Evolutionary conservation across 1,140 invertebrate genomes (phyloP).

Genomic region (Conus ventricosus): DNA sequence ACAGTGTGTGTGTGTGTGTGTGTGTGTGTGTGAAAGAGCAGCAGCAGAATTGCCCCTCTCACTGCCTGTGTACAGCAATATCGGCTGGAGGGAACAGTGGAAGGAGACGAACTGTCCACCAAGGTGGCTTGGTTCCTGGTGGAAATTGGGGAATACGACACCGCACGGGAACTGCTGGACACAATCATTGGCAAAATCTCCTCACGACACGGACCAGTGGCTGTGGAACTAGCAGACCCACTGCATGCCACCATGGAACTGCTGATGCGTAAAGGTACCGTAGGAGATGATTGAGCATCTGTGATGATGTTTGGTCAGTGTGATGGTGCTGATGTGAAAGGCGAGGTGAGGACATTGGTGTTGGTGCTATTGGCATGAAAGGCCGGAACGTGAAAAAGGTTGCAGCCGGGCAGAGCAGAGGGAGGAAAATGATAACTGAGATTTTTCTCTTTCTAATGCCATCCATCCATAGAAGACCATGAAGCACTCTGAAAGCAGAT

Average conservation of each 20-base stretch:
- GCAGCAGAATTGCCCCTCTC: no score
- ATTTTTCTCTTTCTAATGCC: no score
- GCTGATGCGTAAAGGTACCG: constrained; percentile 43
- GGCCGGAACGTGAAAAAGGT: no score
- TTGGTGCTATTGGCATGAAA: not conserved
- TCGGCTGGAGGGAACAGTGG: constrained; percentile 15
- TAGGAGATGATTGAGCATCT: not conserved
- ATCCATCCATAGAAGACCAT: no score
- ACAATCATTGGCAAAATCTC: constrained; percentile 24
- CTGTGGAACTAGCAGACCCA: constrained; percentile 45
- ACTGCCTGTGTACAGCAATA: not conserved
- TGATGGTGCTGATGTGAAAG: not conserved
- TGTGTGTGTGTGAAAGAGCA: no score
- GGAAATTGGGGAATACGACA: constrained; percentile 54
- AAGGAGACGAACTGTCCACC: constrained; percentile 37
- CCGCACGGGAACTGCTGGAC: constrained; percentile 31
- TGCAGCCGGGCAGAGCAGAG: not conserved
- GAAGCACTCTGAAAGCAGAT: no score
- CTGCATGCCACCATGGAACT: constrained; percentile 44
- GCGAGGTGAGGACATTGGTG: not conserved
- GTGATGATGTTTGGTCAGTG: not conserved
- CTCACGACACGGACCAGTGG: constrained; percentile 36
- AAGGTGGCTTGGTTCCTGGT: constrained; percentile 52
- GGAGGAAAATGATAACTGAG: no score
- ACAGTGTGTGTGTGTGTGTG: no score